These are phyloP conservation scores for Anastrepha ludens DNA, from an alignment of 1,140 invertebrate species.

Conservation along the genomic window DNA sequence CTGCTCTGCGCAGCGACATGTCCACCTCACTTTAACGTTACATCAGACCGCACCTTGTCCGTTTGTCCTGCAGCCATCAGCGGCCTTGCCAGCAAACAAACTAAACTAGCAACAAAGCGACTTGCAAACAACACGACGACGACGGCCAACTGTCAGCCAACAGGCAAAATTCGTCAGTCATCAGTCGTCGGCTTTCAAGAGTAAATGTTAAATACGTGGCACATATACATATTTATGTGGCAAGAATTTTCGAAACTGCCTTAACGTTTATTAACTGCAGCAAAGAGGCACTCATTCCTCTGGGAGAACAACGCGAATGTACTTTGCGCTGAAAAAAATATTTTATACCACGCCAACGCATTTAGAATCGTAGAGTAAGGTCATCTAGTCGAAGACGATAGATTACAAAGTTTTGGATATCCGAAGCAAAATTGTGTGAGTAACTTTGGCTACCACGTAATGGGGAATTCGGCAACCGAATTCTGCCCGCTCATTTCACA, in stretches of 20 bases:
- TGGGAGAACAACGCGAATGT: neutral
- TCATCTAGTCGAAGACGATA: too few species aligned
- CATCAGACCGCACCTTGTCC: neutral
- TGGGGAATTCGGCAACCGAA: too few species aligned
- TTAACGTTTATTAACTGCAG: neutral
- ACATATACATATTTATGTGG: neutral
- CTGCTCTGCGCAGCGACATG: neutral
- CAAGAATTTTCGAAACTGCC: neutral
- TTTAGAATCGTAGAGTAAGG: too few species aligned
- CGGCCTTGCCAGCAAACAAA: constrained; percentile 16
- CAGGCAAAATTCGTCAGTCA: constrained; percentile 2
- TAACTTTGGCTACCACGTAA: too few species aligned
- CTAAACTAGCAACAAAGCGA: neutral
- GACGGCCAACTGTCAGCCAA: constrained; percentile 13
- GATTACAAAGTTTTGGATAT: too few species aligned
- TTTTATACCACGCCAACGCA: neutral
- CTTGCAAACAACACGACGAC: neutral
- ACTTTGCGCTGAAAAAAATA: neutral
- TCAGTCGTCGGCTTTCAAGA: neutral
- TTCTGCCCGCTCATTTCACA: too few species aligned
- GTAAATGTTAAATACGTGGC: neutral
- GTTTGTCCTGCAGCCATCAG: neutral
- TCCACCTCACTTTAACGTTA: neutral
- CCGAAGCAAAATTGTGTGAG: too few species aligned
- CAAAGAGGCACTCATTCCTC: neutral